phyloP scores from a whole-genome alignment of 2,888 invertebrate species.

The Augochlorella aurata region DNA sequence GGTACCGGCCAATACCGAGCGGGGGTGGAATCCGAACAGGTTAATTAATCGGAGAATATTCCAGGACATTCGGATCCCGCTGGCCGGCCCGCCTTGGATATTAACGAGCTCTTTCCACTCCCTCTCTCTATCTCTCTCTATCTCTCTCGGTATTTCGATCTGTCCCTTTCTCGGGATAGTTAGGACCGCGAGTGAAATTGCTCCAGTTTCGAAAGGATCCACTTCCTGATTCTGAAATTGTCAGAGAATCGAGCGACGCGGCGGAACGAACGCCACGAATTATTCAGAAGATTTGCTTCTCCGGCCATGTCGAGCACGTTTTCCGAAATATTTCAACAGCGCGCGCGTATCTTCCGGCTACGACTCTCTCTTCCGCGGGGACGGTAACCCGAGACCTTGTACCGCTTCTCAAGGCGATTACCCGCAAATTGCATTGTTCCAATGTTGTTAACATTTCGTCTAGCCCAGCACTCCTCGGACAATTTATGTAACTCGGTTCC shows the following conservation, averaged over 20 bases:
- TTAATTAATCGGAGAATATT: constrained; percentile 42
- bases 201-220: background rate
- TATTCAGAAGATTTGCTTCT: background rate
- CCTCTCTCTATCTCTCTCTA: no score
- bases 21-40: background rate
- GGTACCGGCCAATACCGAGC: background rate
- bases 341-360: background rate
- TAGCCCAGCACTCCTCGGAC: background rate
- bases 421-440: background rate
- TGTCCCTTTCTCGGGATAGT: background rate
- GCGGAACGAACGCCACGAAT: background rate
- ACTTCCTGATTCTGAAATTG: background rate
- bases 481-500: background rate
- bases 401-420: constrained; percentile 2
- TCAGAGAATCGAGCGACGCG: background rate
- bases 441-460: background rate
- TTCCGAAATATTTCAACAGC: background rate
- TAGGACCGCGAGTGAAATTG: background rate
- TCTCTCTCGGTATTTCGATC: background rate
- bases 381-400: background rate
- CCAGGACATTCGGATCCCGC: constrained; percentile 30
- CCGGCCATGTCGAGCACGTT: background rate
- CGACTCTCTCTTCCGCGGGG: background rate
- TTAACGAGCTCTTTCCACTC: constrained; percentile 26
- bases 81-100: constrained; percentile 9